Conservation (phyloP, 2,113 vertebrate genomes). For the Corythaeola cristata region DNA sequence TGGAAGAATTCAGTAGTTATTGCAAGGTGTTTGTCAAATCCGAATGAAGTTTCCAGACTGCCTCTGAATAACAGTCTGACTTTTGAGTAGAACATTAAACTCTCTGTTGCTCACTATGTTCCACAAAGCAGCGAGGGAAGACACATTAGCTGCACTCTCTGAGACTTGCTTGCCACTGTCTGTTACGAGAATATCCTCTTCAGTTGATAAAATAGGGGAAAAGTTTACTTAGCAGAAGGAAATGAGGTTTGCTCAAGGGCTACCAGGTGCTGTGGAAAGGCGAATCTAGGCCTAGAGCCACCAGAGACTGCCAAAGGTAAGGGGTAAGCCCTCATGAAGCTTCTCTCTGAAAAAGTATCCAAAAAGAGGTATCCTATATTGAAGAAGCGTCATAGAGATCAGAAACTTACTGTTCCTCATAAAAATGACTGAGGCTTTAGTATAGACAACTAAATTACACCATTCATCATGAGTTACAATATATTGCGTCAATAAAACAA, state of each 20-base stretch:
- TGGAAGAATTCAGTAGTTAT: neutral
- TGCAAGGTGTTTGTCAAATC: neutral
- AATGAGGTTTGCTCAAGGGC: neutral
- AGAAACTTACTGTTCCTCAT: neutral
- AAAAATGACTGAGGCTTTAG: neutral
- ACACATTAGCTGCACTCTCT: neutral
- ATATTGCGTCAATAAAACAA: neutral
- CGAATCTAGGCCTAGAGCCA: neutral
- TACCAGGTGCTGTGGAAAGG: neutral
- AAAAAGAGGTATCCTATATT: neutral
- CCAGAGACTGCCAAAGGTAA: neutral
- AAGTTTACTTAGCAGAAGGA: neutral
- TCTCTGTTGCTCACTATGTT: neutral
- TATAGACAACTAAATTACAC: neutral
- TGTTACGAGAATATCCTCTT: neutral
- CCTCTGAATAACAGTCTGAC: neutral
- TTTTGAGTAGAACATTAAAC: neutral
- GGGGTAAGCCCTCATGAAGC: neutral
- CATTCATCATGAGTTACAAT: fast-evolving
- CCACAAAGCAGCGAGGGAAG: neutral
- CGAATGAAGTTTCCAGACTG: neutral
- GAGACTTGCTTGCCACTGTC: too few relatives aligned
- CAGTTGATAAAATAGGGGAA: neutral
- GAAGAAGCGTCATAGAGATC: neutral
- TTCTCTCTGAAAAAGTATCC: neutral